Evolutionary conservation across 2,888 invertebrate species (phyloP).

Genomic region (Chironomus riparius): DNA sequence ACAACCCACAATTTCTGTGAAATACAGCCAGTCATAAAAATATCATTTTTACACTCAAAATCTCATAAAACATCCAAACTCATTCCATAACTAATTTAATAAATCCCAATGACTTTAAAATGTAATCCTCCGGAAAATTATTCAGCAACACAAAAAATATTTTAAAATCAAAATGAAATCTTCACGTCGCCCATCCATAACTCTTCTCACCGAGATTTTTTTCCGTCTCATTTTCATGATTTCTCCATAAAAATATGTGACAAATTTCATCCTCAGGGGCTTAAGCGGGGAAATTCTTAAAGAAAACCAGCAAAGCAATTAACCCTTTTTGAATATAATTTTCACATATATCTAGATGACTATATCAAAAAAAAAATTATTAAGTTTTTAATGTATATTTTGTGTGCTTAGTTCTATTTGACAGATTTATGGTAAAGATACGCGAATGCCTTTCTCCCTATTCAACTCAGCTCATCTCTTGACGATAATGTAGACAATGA

Average conservation of each 20-base stretch:
- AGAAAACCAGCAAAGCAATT: background rate
- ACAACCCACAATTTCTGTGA: no score
- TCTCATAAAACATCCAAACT: no score
- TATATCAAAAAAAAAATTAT: background rate
- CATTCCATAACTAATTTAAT: no score
- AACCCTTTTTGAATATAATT: background rate
- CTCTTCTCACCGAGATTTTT: constrained; percentile 3
- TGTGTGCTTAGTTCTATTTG: background rate
- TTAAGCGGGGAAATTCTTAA: background rate
- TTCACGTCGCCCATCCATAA: background rate
- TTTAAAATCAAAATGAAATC: background rate
- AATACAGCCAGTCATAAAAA: no score
- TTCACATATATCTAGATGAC: background rate
- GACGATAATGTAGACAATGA: background rate
- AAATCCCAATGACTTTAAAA: no score
- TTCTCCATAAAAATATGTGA: constrained; percentile 16
- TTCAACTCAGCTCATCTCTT: background rate
- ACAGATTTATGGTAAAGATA: constrained; percentile 22
- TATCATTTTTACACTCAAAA: no score
- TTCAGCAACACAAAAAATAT: no score
- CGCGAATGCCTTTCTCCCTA: background rate
- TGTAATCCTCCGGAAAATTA: no score
- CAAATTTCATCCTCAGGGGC: background rate
- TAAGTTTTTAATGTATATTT: constrained; percentile 1
- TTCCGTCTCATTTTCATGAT: background rate